Percentiles rank a stretch among this genome's conserved stretches.
Evolutionary conservation across 2,888 invertebrate genomes (phyloP).

Genomic region (Polymixis lichenea): DNA sequence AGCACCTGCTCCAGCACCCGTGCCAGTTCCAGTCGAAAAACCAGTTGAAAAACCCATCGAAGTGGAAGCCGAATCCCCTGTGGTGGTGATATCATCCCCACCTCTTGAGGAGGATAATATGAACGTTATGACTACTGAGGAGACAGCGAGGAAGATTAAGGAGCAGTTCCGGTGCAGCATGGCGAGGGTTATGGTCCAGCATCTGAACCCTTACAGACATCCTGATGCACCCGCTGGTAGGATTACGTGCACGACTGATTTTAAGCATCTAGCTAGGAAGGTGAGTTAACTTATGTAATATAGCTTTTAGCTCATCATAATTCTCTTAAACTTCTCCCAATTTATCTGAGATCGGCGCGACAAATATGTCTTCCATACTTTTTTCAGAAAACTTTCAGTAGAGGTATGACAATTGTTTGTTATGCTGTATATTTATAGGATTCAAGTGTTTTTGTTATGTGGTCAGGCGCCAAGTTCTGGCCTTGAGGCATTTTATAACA

Average conservation of each 20-base stretch:
- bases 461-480: background rate
- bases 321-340: background rate
- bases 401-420: background rate
- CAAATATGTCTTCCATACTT: background rate
- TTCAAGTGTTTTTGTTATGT: background rate
- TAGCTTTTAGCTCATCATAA: background rate
- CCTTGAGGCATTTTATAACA: background rate
- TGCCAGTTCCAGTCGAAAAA: slow-evolving; percentile 44
- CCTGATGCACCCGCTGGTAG: slow-evolving; percentile 95
- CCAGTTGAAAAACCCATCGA: slow-evolving; percentile 37
- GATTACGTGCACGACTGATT: slow-evolving; percentile 97
- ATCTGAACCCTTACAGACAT: slow-evolving; percentile 96
- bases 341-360: no score
- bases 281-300: slow-evolving; percentile 82
- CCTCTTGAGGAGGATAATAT: slow-evolving; percentile 32
- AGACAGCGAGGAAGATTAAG: slow-evolving; percentile 93
- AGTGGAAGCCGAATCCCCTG: slow-evolving; percentile 52
- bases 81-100: slow-evolving; percentile 31
- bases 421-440: background rate
- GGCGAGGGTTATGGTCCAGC: slow-evolving; percentile 95
- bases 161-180: slow-evolving; percentile 95
- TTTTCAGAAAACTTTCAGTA: background rate
- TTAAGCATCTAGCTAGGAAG: slow-evolving; percentile 98
- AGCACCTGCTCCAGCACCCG: slow-evolving; percentile 19
- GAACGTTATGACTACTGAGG: slow-evolving; percentile 64